phyloP scores from a whole-genome alignment of 2,888 invertebrate species.

The Monoplex corrugatus region DNA sequence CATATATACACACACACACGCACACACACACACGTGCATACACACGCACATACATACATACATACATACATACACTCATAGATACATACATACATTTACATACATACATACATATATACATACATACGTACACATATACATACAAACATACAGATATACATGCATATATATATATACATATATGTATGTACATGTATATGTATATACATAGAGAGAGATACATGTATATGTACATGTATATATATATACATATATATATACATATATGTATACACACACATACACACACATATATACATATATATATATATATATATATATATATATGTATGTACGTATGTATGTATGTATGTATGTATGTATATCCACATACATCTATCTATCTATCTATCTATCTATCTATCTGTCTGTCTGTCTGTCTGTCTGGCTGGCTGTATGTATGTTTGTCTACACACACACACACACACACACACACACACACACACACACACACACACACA shows the following conservation, averaged over 20 bases:
- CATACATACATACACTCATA: background rate
- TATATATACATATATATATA: background rate
- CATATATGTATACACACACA: background rate
- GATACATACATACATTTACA: background rate
- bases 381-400: background rate
- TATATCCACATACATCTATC: background rate
- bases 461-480: background rate
- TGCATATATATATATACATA: background rate
- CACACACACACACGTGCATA: constrained; percentile 9
- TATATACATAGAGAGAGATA: background rate
- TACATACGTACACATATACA: background rate
- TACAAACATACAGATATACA: background rate
- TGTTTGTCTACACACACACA: background rate
- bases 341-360: background rate
- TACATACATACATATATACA: background rate
- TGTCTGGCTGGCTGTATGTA: background rate
- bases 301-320: background rate
- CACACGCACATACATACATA: background rate
- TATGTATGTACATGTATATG: background rate
- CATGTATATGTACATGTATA: background rate
- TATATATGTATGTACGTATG: background rate
- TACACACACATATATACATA: background rate
- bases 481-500: background rate
- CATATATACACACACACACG: background rate
- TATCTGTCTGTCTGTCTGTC: too few relatives aligned